Evolutionary conservation across 1,140 invertebrate genomes (phyloP).

Genomic region (Drosophila burlai): DNA sequence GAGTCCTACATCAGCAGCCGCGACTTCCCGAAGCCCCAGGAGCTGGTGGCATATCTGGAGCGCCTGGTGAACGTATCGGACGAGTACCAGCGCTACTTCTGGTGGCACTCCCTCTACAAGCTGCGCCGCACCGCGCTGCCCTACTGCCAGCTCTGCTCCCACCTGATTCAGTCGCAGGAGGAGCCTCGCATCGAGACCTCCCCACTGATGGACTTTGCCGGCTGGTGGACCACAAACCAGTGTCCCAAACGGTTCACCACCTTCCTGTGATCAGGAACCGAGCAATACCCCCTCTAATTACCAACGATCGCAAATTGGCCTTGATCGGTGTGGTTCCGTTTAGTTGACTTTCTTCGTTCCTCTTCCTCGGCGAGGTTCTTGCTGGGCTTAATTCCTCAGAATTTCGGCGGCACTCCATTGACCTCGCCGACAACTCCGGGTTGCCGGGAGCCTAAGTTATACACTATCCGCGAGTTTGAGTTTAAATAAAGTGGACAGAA

Average conservation of each 20-base stretch:
- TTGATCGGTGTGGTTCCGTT: conserved; percentile 39
- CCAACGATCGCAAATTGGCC: conserved; percentile 65
- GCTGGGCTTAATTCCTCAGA: conserved; percentile 66
- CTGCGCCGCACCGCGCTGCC: conserved; percentile 22
- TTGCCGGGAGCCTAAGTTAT: conserved; percentile 32
- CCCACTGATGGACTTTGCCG: conserved; percentile 8
- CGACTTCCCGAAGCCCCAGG: conserved; percentile 35
- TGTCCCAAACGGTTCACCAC: conserved; percentile 36
- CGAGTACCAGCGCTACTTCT: conserved; percentile 48
- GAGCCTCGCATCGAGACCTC: background rate
- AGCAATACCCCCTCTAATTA: conserved; percentile 45
- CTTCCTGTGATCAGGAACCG: conserved; percentile 5
- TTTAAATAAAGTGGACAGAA: background rate
- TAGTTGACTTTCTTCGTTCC: conserved; percentile 13
- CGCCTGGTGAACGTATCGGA: background rate
- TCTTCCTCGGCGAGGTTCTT: conserved; percentile 4
- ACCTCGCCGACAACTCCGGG: conserved; percentile 51
- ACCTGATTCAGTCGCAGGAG: background rate
- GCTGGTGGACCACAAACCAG: conserved; percentile 58
- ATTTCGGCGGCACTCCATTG: conserved; percentile 74
- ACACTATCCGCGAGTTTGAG: conserved; percentile 10
- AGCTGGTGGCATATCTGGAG: conserved; percentile 27
- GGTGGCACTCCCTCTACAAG: conserved; percentile 54
- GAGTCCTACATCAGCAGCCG: conserved; percentile 36
- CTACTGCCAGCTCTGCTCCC: conserved; percentile 51